A percentile compares a stretch with the other conserved stretches of the same genome.
Evolutionary conservation across 2,113 vertebrate species (phyloP).

Genomic region (Morone saxatilis): DNA sequence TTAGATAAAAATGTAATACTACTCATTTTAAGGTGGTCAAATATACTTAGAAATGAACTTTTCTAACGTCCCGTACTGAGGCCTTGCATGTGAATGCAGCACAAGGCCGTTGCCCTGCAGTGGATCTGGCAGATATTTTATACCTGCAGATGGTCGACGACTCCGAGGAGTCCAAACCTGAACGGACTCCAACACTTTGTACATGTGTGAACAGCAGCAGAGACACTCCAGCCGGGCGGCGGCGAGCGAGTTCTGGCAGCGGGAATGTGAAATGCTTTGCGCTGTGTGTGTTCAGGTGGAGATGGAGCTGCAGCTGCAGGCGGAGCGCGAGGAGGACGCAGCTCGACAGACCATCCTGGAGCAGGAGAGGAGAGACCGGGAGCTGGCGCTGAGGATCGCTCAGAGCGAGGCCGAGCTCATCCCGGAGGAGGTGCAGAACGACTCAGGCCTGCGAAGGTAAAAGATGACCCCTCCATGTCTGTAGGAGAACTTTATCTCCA

Average conservation of each 20-base stretch:
- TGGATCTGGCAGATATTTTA: background rate
- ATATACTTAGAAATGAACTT: too few species aligned
- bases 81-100: background rate
- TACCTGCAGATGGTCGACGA: background rate
- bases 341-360: conserved; percentile 90
- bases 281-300: conserved; percentile 84
- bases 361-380: conserved; percentile 94
- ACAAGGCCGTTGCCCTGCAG: background rate
- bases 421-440: conserved; percentile 88
- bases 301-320: conserved; percentile 91
- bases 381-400: conserved; percentile 95
- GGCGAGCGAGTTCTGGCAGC: background rate
- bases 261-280: background rate
- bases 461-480: too few species aligned
- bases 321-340: conserved; percentile 89
- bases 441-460: conserved; percentile 90
- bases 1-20: too few species aligned
- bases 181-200: background rate
- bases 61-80: too few species aligned
- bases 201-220: conserved; percentile 3
- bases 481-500: background rate
- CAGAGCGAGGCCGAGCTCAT: conserved; percentile 95
- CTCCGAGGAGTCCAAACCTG: background rate
- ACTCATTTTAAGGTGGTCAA: too few species aligned
- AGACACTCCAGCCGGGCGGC: background rate